Conservation (phyloP, 2,797 vertebrate genomes). For the Chelmon rostratus region DNA sequence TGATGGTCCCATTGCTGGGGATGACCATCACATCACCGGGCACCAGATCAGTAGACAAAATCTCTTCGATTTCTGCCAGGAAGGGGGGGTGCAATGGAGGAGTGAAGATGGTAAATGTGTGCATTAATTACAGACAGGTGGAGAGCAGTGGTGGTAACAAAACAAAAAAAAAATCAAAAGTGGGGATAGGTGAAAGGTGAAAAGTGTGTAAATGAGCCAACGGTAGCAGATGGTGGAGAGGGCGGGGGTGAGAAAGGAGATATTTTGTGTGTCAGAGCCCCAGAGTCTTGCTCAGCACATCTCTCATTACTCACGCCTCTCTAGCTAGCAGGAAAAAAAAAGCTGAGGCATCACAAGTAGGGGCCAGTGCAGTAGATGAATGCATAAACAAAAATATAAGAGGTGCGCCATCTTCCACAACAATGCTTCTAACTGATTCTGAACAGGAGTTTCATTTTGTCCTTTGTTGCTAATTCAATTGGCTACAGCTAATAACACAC, state of each 20-base stretch:
- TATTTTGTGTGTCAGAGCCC: slow-evolving; percentile 49
- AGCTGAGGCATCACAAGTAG: slow-evolving; percentile 65
- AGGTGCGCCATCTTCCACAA: neutral
- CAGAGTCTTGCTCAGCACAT: slow-evolving; percentile 61
- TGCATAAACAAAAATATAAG: slow-evolving; percentile 11
- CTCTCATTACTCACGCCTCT: slow-evolving; percentile 62
- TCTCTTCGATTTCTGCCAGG: slow-evolving; percentile 91
- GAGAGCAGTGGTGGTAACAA: neutral
- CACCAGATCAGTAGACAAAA: slow-evolving; percentile 96
- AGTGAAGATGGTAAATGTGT: slow-evolving; percentile 1
- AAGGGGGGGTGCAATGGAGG: neutral
- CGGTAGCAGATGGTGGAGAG: slow-evolving; percentile 15
- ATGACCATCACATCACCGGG: slow-evolving; percentile 96
- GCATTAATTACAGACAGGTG: slow-evolving; percentile 1
- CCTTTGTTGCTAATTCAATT: neutral
- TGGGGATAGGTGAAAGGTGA: slow-evolving; percentile 11
- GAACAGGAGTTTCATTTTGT: neutral
- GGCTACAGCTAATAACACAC: neutral
- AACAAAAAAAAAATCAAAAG: neutral
- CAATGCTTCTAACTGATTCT: neutral
- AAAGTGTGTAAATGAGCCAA: slow-evolving; percentile 26
- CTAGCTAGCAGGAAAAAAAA: slow-evolving; percentile 40
- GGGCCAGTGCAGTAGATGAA: slow-evolving; percentile 33
- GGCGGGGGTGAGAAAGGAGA: slow-evolving; percentile 10
- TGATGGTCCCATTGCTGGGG: slow-evolving; percentile 95